Conservation (phyloP, 35 echinoderm and acorn worm species). For the Acanthaster planci region DNA sequence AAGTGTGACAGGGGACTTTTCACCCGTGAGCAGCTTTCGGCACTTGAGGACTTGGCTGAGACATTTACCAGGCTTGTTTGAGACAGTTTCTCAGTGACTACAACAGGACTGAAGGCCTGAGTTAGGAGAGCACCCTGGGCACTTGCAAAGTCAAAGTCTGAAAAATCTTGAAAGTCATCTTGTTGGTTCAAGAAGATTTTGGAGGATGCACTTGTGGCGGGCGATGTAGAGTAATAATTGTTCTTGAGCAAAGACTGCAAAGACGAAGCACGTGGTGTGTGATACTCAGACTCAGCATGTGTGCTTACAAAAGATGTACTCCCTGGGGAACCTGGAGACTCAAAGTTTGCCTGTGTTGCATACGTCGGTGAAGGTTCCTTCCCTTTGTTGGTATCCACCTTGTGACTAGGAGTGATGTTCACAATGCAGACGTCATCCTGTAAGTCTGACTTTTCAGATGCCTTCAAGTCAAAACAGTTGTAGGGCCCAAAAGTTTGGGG, state of each 20-base stretch:
- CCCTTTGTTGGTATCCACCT: not conserved
- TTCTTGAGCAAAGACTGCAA: not conserved
- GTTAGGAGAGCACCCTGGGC: not conserved
- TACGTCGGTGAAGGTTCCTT: conserved; percentile 1
- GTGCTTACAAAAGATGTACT: not conserved
- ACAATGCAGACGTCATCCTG: conserved; percentile 11
- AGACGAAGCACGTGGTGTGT: not conserved
- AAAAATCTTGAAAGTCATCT: not conserved
- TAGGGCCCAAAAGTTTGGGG: too few relatives aligned
- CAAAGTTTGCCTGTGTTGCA: not conserved
- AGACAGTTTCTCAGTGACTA: not conserved
- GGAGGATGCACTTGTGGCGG: not conserved
- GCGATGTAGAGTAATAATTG: not conserved
- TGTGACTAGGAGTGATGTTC: not conserved
- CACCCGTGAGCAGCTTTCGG: not conserved
- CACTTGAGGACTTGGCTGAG: not conserved
- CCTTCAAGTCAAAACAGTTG: too few relatives aligned
- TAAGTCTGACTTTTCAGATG: not conserved
- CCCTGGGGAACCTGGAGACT: not conserved
- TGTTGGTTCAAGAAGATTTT: not conserved
- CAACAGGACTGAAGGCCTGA: not conserved
- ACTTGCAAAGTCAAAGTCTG: conserved; percentile 5
- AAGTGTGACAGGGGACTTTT: too few relatives aligned
- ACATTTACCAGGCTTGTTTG: not conserved
- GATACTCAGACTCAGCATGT: not conserved